Evolutionary conservation across 2,113 vertebrate genomes (phyloP).

Genomic region (Martes martes): DNA sequence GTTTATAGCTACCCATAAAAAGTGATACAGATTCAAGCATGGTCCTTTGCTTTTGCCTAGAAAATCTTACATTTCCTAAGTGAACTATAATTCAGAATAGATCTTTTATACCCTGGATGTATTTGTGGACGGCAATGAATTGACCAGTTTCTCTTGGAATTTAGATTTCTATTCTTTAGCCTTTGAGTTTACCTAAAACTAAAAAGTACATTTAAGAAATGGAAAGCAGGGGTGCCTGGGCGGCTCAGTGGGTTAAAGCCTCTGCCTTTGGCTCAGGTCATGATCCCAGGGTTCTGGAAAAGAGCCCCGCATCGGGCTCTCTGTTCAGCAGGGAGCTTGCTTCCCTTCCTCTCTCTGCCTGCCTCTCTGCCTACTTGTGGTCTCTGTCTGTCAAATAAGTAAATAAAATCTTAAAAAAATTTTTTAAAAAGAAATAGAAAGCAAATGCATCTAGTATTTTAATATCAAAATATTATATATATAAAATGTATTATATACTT

Average conservation of each 20-base stretch:
- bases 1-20: constrained; percentile 54
- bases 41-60: constrained; percentile 14
- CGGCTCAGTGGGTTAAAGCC: too few relatives aligned
- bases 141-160: not conserved
- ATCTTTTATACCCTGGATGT: not conserved
- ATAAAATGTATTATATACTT: too few relatives aligned
- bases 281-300: too few relatives aligned
- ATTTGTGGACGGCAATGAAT: not conserved
- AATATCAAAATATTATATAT: not conserved
- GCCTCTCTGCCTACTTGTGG: too few relatives aligned
- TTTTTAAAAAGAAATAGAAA: not conserved
- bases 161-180: not conserved
- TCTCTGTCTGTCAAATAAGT: too few relatives aligned
- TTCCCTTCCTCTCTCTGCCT: too few relatives aligned
- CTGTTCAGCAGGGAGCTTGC: too few relatives aligned
- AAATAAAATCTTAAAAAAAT: not conserved
- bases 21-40: not conserved
- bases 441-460: not conserved
- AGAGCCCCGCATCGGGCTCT: too few relatives aligned
- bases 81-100: constrained; percentile 29
- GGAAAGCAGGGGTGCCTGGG: not conserved
- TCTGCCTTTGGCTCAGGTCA: too few relatives aligned
- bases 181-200: constrained; percentile 27
- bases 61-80: constrained; percentile 29
- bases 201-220: constrained; percentile 23